Percentiles rank a stretch among this genome's conserved stretches.
Evolutionary conservation across 1,140 invertebrate genomes (phyloP).

Genomic region (Hirudo medicinalis): DNA sequence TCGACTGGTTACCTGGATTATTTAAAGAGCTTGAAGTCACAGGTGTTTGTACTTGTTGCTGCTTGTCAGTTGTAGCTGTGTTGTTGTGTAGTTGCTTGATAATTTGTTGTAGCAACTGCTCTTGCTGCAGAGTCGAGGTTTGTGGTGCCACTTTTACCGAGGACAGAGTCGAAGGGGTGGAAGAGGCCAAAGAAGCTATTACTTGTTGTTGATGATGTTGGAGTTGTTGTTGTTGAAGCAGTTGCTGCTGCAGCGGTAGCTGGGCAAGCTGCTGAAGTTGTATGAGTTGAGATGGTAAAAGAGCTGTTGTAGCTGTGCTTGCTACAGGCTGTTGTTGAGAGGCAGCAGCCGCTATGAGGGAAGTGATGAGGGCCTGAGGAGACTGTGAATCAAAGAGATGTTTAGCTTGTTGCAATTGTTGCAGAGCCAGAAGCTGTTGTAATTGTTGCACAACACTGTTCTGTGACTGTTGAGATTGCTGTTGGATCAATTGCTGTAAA

Average conservation of each 20-base stretch:
- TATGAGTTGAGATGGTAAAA: not conserved
- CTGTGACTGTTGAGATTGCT: not conserved
- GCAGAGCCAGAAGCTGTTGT: not conserved
- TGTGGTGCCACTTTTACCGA: too few species aligned
- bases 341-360: not conserved
- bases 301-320: not conserved
- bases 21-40: too few species aligned
- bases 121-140: not conserved
- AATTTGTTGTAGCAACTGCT: constrained; percentile 6
- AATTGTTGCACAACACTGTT: not conserved
- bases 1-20: too few species aligned
- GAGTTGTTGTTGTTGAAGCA: not conserved
- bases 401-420: not conserved
- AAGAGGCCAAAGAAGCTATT: not conserved
- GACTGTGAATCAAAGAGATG: too few species aligned
- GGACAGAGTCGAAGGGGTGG: not conserved
- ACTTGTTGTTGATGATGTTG: not conserved
- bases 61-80: not conserved
- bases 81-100: not conserved
- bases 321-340: not conserved
- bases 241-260: not conserved
- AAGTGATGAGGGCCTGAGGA: not conserved
- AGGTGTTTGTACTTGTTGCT: not conserved
- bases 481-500: constrained; percentile 8
- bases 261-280: constrained; percentile 8